phyloP scores from a whole-genome alignment of 2,113 vertebrate genomes.

The Camelus dromedarius region DNA sequence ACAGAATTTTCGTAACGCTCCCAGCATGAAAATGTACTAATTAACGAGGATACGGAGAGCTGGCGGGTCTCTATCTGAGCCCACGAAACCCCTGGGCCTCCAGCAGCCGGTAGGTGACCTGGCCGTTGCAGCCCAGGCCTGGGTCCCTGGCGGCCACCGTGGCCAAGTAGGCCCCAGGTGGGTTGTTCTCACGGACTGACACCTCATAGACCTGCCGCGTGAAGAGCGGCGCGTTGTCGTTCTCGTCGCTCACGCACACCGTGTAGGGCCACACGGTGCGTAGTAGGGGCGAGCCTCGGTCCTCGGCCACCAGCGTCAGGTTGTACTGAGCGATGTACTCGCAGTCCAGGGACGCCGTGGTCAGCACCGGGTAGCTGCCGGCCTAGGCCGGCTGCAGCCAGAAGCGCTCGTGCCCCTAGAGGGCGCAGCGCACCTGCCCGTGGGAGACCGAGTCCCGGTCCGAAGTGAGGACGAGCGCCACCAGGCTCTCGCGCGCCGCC shows the following conservation, averaged over 20 bases:
- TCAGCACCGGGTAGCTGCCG: slow-evolving; percentile 96
- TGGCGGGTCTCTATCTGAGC: background rate
- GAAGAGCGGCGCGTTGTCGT: slow-evolving; percentile 95
- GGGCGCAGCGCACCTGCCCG: slow-evolving; percentile 94
- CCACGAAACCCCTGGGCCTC: slow-evolving; percentile 83
- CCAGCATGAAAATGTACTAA: background rate
- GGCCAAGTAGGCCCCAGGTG: slow-evolving; percentile 94
- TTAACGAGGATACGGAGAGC: background rate
- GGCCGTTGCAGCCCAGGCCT: slow-evolving; percentile 93
- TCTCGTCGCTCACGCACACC: slow-evolving; percentile 93
- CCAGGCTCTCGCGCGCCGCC: slow-evolving; percentile 93
- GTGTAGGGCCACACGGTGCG: slow-evolving; percentile 92
- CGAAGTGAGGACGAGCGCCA: slow-evolving; percentile 95
- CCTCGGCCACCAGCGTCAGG: slow-evolving; percentile 95
- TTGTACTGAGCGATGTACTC: slow-evolving; percentile 95
- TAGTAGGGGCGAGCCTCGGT: slow-evolving; percentile 92
- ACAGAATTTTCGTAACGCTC: background rate
- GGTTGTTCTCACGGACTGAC: slow-evolving; percentile 93
- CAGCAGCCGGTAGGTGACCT: slow-evolving; percentile 92
- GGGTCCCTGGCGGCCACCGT: slow-evolving; percentile 92
- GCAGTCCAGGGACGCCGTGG: slow-evolving; percentile 90
- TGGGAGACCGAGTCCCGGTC: slow-evolving; percentile 95
- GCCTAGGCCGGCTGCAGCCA: slow-evolving; percentile 94
- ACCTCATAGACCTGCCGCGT: slow-evolving; percentile 91
- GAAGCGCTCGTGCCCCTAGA: slow-evolving; percentile 95